Evolutionary conservation across 2,888 invertebrate species (phyloP).

Genomic region (Neoitamus cyanurus): DNA sequence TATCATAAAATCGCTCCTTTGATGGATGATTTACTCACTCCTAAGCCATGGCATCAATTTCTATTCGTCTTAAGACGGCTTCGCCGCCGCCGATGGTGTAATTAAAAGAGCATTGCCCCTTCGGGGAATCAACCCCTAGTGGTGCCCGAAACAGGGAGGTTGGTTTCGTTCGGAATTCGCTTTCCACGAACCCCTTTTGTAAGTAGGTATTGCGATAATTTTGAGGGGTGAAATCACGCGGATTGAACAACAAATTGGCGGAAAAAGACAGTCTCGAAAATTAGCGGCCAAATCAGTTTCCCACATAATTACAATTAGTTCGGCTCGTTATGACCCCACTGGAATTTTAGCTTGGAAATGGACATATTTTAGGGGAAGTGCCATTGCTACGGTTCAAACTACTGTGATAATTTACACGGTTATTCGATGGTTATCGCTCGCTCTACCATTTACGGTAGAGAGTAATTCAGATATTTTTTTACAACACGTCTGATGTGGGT

Average conservation of each 20-base stretch:
- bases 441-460: too few relatives aligned
- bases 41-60: background rate
- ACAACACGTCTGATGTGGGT: too few relatives aligned
- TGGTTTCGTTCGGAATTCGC: background rate
- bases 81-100: background rate
- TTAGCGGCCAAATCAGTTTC: background rate
- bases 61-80: background rate
- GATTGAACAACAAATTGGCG: background rate
- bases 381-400: background rate
- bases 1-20: constrained; percentile 33
- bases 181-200: background rate
- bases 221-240: background rate
- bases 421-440: too few relatives aligned
- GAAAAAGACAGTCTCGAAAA: background rate
- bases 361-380: too few relatives aligned
- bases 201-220: background rate
- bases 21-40: constrained; percentile 35
- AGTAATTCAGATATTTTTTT: too few relatives aligned
- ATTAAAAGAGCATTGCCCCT: background rate
- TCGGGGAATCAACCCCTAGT: background rate
- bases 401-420: too few relatives aligned
- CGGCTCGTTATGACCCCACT: background rate
- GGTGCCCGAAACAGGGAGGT: background rate
- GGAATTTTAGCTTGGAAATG: background rate
- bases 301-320: background rate